phyloP scores from a whole-genome alignment of 2,888 invertebrate genomes.

The Masnerella sp. region DNA sequence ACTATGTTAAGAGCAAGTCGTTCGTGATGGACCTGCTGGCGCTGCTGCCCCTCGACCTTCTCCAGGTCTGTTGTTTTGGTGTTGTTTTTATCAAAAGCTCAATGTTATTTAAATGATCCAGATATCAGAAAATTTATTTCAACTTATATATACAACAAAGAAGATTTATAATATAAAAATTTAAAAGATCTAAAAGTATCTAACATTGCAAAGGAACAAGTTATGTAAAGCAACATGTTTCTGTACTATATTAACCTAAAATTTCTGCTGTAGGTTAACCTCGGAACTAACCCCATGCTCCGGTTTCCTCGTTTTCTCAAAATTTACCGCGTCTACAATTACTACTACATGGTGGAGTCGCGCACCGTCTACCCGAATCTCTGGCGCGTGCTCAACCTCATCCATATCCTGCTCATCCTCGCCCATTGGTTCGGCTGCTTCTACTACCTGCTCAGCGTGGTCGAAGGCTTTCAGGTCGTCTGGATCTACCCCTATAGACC shows the following conservation, averaged over 20 bases:
- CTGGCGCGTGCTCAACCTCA: conserved; percentile 96
- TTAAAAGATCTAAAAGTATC: too few relatives aligned
- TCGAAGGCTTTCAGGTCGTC: conserved; percentile 92
- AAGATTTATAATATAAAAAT: too few relatives aligned
- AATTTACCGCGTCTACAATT: conserved; percentile 93
- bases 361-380: conserved; percentile 97
- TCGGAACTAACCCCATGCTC: conserved; percentile 90
- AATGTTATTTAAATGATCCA: too few relatives aligned
- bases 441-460: conserved; percentile 95
- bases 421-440: conserved; percentile 99
- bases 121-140: too few relatives aligned
- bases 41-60: conserved; percentile 90
- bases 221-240: too few relatives aligned
- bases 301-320: conserved; percentile 93
- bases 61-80: too few relatives aligned
- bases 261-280: too few relatives aligned
- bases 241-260: too few relatives aligned
- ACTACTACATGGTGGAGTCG: conserved; percentile 97
- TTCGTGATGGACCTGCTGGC: conserved; percentile 91
- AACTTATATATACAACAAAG: too few relatives aligned
- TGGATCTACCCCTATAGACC: conserved; percentile 94
- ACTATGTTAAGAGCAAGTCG: conserved; percentile 90
- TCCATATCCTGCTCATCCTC: conserved; percentile 94
- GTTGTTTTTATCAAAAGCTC: too few relatives aligned
- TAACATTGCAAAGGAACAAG: too few relatives aligned